Evolutionary conservation across 2,113 vertebrate species (phyloP), one percentile per base, ranked within the genome.

Genomic region (Donacobius atricapilla): DNA sequence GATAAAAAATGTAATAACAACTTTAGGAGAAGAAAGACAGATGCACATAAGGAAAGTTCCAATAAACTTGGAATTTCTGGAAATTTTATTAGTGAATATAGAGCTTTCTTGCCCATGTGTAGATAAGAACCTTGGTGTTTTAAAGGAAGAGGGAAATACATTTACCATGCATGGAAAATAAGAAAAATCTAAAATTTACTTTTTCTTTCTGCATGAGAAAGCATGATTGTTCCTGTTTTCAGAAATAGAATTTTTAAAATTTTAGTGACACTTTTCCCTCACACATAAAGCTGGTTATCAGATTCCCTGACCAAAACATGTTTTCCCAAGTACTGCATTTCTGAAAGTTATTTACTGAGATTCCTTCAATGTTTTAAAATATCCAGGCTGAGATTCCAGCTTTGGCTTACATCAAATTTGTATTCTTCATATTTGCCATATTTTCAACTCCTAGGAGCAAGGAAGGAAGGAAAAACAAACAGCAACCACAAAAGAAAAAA

Each of bases 1-100:
- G 95, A 96, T 94, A 65, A 89, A 96, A 98, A 94, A 86, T 87
- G 89, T 92, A 97, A 89, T 97, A 97, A 97, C 90, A 96, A 76
- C 93, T 97, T 87, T 71, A 95, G 72, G 66, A 70, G 96, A 97
- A 71, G 80, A 95, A 97, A 97, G 93, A 84, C 97, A 98, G 96
- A 95, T 96, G 85, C 50, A 75, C 45, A 84, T 82, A 94, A 77
- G 88, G 85, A 93, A 83, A 87, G 68, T 87, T 78, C 40, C 56
- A 96, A 85, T 93, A 92, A 92, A 93, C 78, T 70, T 83, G 66
- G 76, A 92, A 89, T 91, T 96, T 94, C 17, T 75, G 84, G 94
- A 81, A 75, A 70, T 95, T 78, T 84, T 90, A 84, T 91, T 95
- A 89, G 83, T 91, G 84, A 92, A 51, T 58, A 31, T 69, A 64